Evolutionary conservation across 1,140 invertebrate genomes (phyloP).

Genomic region (Chymomyza costata): DNA sequence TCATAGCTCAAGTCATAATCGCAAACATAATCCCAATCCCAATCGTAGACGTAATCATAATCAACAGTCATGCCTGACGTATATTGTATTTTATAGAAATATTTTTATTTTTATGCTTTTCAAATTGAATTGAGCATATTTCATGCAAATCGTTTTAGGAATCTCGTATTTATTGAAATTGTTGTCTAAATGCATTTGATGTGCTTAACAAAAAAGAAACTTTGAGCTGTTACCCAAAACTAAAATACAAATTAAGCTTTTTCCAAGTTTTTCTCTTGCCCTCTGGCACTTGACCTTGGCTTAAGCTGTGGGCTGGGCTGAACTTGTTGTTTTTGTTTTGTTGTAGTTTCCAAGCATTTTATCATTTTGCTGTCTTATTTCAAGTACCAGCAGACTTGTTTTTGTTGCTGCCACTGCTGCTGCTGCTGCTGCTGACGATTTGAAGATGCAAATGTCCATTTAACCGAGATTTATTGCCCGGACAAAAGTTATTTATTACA

Average conservation of each 20-base stretch:
- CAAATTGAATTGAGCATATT: conserved; percentile 66
- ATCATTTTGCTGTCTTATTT: conserved; percentile 54
- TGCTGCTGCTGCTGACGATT: conserved; percentile 36
- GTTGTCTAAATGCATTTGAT: conserved; percentile 53
- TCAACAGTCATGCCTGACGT: conserved; percentile 38
- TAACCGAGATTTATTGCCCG: conserved; percentile 70
- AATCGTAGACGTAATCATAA: conserved; percentile 46
- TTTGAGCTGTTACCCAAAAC: neutral
- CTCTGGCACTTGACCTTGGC: no score
- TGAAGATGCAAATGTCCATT: conserved; percentile 73
- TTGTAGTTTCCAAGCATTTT: no score
- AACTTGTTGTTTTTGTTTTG: no score
- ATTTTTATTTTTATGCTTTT: conserved; percentile 57
- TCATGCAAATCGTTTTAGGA: conserved; percentile 61
- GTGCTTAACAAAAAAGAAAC: conserved; percentile 1
- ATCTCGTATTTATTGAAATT: no score
- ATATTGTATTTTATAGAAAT: no score
- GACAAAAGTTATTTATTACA: conserved; percentile 68
- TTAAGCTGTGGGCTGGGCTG: no score
- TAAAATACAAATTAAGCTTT: neutral
- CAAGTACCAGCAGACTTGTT: conserved; percentile 41
- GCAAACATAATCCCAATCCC: conserved; percentile 49
- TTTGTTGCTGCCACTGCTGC: conserved; percentile 6
- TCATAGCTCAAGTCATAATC: conserved; percentile 64
- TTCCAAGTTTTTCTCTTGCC: no score